Evolutionary conservation across 2,113 vertebrate species (phyloP).

Genomic region (Probosciger aterrimus): DNA sequence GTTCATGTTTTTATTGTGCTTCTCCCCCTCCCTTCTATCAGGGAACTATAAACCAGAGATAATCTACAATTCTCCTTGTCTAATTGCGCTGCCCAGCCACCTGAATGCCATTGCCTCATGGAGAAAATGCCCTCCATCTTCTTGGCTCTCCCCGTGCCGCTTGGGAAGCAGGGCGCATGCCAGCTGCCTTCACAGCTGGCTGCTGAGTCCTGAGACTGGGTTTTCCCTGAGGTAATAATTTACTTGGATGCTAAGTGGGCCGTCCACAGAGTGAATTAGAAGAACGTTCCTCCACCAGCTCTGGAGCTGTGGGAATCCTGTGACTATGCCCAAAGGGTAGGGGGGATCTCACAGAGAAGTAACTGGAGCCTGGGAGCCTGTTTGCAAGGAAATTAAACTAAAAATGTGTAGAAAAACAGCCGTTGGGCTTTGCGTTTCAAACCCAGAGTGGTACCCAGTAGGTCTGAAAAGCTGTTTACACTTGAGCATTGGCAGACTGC

Average conservation of each 20-base stretch:
- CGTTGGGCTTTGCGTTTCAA: slow-evolving; percentile 4
- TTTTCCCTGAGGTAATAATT: slow-evolving; percentile 30
- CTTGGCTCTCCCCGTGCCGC: rapidly evolving
- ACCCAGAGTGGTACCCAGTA: slow-evolving; percentile 12
- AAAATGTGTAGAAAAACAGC: slow-evolving; percentile 35
- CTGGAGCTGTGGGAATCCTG: not conserved
- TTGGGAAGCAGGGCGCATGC: not conserved
- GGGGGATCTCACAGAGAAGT: not conserved
- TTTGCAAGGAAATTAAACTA: slow-evolving; percentile 11
- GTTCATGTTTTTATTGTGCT: not conserved
- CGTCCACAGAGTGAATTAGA: slow-evolving; percentile 3
- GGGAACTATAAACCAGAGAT: not conserved
- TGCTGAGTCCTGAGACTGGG: not conserved
- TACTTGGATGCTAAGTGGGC: slow-evolving; percentile 21
- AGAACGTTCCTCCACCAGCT: not conserved
- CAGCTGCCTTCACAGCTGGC: slow-evolving; percentile 16
- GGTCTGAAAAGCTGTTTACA: slow-evolving; percentile 23
- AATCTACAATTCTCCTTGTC: not conserved
- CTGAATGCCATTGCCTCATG: not conserved
- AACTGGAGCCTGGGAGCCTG: not conserved
- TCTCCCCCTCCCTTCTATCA: not conserved
- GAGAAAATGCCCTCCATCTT: not conserved
- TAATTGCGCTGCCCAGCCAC: not conserved
- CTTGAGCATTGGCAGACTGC: not conserved
- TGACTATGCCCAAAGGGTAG: not conserved